Evolutionary conservation across 2,113 vertebrate genomes (phyloP).

Genomic region (Chionodraco myersi): DNA sequence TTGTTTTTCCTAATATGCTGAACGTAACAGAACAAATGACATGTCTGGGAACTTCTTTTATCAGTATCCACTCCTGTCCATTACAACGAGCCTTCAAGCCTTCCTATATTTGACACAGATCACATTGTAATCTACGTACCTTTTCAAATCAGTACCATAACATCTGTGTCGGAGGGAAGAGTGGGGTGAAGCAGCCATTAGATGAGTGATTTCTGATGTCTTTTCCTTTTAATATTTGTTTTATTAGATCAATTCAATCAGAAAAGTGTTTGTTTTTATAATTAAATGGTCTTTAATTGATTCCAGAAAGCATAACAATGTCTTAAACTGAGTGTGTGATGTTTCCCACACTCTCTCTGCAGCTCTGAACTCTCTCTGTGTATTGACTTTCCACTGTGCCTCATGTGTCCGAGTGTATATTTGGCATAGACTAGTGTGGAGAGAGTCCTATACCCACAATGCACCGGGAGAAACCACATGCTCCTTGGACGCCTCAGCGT

Average conservation of each 20-base stretch:
- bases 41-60: no score
- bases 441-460: slow-evolving; percentile 48
- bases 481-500: slow-evolving; percentile 14
- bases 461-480: slow-evolving; percentile 27
- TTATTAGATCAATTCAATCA: neutral
- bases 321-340: neutral
- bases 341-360: slow-evolving; percentile 29
- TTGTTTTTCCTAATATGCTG: no score
- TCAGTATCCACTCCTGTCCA: neutral
- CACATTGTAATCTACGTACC: neutral
- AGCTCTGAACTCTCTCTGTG: slow-evolving; percentile 1
- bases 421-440: slow-evolving; percentile 17
- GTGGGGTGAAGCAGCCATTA: no score
- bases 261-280: neutral
- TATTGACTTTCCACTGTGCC: slow-evolving; percentile 7
- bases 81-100: neutral
- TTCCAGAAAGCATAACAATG: neutral
- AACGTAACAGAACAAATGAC: no score
- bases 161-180: no score
- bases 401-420: slow-evolving; percentile 38
- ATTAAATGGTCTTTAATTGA: neutral
- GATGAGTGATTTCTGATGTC: neutral
- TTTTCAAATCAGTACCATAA: neutral
- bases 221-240: neutral
- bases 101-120: neutral